Evolutionary conservation across 2,113 vertebrate species (phyloP), one percentile per base, ranked within the genome.

Genomic region (Gasterosteus nipponicus): DNA sequence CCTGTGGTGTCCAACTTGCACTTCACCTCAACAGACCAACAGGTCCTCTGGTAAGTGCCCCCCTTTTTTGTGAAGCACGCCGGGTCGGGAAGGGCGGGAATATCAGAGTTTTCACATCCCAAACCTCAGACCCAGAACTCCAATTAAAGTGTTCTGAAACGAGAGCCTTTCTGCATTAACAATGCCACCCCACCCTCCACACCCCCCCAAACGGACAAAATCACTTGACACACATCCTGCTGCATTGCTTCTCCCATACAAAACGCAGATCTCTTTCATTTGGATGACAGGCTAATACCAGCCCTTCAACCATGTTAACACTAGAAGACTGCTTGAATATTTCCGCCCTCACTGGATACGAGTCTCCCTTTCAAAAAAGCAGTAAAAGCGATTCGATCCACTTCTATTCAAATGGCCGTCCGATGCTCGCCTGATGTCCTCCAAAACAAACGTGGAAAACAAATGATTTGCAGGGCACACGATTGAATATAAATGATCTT

Each of bases 231-330:
- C 39, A 51, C 53, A 57, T 16, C 39, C n/a, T 2, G 11, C 46
- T 10, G 18, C 69, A 22, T 63, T 68, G 57, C 18, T 46, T 65
- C 46, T 35, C 54, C 19, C 41, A 39, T 31, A 33, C 54, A 72
- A 41, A 75, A 77, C 33, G 35, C n/a, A 86, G 26, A 70, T 59
- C 49, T 76, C 64, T 69, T 74, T 76, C 26, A 80, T 81, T 65
- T 63, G 51, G 78, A 71, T 15, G 31, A 63, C 47, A 84, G 58
- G 60, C 75, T 68, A 73, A 85, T 47, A 26, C 64, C 26, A 42
- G 67, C 47, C 61, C 74, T 77, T 86, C 75, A 58, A 87, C 77
- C 38, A 60, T 53, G 71, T 73, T 49, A 65, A 67, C 62, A 41
- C 15, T 44, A 10, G 31, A 64, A 73, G 49, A 61, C 42, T 41